phyloP scores from a whole-genome alignment of 2,888 invertebrate species.

The Rotaria magnacalcarata region DNA sequence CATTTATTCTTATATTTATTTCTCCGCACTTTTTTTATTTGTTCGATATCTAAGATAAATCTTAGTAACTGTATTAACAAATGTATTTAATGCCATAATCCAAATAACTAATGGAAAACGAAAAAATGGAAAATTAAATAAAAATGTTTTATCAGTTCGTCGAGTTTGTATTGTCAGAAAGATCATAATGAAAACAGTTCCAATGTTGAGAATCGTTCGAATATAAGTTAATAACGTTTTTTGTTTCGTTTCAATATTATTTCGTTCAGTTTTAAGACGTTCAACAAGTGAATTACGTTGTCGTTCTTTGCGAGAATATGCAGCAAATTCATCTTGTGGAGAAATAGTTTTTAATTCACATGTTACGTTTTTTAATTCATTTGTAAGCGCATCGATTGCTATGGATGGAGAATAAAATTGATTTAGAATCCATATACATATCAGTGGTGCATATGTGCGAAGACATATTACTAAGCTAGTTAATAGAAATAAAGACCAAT shows the following conservation, averaged over 20 bases:
- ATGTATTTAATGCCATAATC: not conserved
- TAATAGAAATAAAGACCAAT: not conserved
- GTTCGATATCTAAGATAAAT: not conserved
- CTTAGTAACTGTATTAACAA: not conserved
- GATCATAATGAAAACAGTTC: not conserved
- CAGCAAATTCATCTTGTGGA: not conserved
- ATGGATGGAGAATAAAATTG: not conserved
- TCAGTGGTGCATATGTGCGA: not conserved
- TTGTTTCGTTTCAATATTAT: not conserved
- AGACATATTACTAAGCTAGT: not conserved
- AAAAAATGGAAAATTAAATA: slow-evolving; percentile 8
- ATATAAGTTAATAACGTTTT: not conserved
- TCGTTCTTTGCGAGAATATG: not conserved
- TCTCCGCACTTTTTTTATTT: not conserved
- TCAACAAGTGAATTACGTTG: not conserved
- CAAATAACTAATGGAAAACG: not conserved
- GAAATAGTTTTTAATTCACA: not conserved
- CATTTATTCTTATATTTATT: not conserved
- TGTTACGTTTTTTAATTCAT: not conserved
- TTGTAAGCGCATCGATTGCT: not conserved
- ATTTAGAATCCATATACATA: not conserved
- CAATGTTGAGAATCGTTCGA: not conserved
- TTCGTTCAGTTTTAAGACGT: not conserved
- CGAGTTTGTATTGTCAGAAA: not conserved
- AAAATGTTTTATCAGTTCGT: not conserved